Conservation (phyloP, 1,140 invertebrate species). For the Steinernema khuongi region DNA sequence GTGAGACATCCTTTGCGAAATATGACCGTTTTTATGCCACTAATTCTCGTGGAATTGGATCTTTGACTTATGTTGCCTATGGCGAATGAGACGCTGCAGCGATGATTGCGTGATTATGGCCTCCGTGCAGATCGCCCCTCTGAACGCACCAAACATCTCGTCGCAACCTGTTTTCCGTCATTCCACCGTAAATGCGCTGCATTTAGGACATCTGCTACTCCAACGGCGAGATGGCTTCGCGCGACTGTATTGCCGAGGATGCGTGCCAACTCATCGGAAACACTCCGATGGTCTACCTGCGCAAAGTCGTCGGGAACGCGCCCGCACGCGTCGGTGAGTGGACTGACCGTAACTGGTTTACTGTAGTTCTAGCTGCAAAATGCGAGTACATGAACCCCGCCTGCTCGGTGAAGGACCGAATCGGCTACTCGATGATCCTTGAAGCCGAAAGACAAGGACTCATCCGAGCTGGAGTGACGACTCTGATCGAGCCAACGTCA, state of each 20-base stretch:
- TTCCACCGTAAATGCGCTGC: not conserved
- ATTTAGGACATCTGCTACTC: not conserved
- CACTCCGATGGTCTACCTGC: constrained; percentile 45
- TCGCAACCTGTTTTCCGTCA: constrained; percentile 7
- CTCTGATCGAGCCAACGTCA: constrained; percentile 59
- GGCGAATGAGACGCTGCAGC: too few species aligned
- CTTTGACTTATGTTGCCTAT: too few species aligned
- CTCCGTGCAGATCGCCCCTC: too few species aligned
- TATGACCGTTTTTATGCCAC: too few species aligned
- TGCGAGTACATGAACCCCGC: constrained; percentile 47
- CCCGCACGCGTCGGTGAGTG: constrained; percentile 39
- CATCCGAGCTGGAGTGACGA: constrained; percentile 54
- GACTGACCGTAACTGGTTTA: constrained; percentile 13
- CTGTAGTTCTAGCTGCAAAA: constrained; percentile 41
- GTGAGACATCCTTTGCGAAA: too few species aligned
- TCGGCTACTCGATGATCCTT: constrained; percentile 37
- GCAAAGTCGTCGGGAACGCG: constrained; percentile 39
- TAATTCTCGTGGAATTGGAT: too few species aligned
- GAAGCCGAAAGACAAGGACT: constrained; percentile 57
- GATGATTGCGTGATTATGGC: too few species aligned
- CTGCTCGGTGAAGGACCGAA: constrained; percentile 44
- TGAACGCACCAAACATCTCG: too few species aligned
- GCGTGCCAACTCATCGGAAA: constrained; percentile 38
- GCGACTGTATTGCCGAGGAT: constrained; percentile 22
- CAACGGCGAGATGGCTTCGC: not conserved